Conservation (phyloP, 2,113 vertebrate species). For the Chinchilla lanigera region DNA sequence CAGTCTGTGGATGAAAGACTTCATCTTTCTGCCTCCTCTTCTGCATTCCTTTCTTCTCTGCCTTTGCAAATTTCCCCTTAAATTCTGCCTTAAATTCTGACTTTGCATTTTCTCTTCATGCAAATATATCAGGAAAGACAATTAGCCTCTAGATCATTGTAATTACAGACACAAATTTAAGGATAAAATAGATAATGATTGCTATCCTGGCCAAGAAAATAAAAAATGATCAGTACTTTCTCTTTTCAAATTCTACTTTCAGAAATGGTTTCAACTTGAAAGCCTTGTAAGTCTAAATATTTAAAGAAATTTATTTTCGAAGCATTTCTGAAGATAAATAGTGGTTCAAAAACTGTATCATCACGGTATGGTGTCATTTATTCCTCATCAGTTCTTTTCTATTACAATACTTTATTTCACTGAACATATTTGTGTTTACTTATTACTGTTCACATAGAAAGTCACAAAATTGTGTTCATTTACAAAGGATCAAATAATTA, state of each 20-base stretch:
- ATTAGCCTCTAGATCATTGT: not conserved
- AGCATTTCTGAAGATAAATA: slow-evolving; percentile 52
- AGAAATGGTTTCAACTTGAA: slow-evolving; percentile 41
- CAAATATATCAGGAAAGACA: not conserved
- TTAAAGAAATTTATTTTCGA: slow-evolving; percentile 59
- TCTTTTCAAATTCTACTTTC: slow-evolving; percentile 44
- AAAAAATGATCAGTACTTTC: slow-evolving; percentile 33
- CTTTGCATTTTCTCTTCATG: not conserved
- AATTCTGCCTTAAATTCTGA: not conserved
- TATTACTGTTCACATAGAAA: slow-evolving; percentile 57
- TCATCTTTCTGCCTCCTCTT: no score
- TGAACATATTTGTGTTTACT: slow-evolving; percentile 50
- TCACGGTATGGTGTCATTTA: not conserved
- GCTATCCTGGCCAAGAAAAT: slow-evolving; percentile 20
- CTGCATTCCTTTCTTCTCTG: not conserved
- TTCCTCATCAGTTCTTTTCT: not conserved
- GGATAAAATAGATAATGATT: not conserved
- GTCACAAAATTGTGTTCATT: slow-evolving; percentile 16
- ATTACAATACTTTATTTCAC: not conserved
- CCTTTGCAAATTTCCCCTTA: not conserved
- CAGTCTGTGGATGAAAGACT: no score
- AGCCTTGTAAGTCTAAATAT: slow-evolving; percentile 47
- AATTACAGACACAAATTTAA: slow-evolving; percentile 18
- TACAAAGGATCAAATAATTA: slow-evolving; percentile 73
- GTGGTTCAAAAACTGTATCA: not conserved